Evolutionary conservation across 2,113 vertebrate species (phyloP).

Genomic region (Amblyopsis rosae): DNA sequence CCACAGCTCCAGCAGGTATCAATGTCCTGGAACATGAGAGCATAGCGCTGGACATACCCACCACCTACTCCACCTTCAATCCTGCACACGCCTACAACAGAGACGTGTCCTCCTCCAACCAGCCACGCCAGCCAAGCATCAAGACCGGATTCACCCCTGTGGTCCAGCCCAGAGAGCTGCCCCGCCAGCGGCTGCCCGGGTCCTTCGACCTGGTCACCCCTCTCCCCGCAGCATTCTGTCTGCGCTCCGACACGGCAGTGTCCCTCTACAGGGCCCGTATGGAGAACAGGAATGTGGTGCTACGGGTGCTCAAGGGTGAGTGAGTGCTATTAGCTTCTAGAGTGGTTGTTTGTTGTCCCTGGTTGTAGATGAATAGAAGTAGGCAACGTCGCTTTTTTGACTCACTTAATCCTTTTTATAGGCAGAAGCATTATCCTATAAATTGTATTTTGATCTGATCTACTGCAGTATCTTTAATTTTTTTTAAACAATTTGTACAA

Average conservation of each 20-base stretch:
- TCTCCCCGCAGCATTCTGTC: slow-evolving; percentile 63
- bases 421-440: too few species aligned
- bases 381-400: too few species aligned
- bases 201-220: slow-evolving; percentile 74
- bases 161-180: slow-evolving; percentile 66
- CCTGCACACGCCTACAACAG: slow-evolving; percentile 34
- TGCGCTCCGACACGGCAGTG: slow-evolving; percentile 57
- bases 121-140: neutral
- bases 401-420: too few species aligned
- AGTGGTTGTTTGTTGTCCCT: neutral
- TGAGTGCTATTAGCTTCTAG: neutral
- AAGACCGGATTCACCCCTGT: slow-evolving; percentile 39
- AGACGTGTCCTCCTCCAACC: slow-evolving; percentile 5
- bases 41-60: slow-evolving; percentile 67
- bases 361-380: too few species aligned
- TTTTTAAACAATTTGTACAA: too few species aligned
- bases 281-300: slow-evolving; percentile 77
- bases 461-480: too few species aligned
- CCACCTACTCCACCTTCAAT: slow-evolving; percentile 70
- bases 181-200: slow-evolving; percentile 75
- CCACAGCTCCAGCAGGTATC: slow-evolving; percentile 73
- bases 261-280: slow-evolving; percentile 76
- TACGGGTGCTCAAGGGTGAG: slow-evolving; percentile 78
- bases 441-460: too few species aligned
- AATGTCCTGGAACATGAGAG: slow-evolving; percentile 77